Conservation (phyloP, 2,113 vertebrate genomes). For the Siniperca knerii region DNA sequence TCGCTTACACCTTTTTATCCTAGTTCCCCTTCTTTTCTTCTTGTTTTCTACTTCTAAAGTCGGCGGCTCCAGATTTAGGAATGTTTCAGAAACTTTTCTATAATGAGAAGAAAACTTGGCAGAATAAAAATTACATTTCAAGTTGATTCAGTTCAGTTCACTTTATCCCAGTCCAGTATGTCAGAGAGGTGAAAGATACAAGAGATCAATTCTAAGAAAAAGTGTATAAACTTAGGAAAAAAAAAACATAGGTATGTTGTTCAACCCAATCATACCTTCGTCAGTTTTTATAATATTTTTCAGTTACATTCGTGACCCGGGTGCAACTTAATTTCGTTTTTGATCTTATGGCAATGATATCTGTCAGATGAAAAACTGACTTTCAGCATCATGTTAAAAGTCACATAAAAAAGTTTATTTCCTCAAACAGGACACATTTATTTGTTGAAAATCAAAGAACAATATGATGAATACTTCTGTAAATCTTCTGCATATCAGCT, state of each 20-base stretch:
- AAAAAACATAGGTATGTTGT: background rate
- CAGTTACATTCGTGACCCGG: no score
- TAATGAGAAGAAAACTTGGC: background rate
- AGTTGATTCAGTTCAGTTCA: background rate
- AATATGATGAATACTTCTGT: background rate
- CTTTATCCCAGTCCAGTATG: background rate
- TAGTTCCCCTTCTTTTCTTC: background rate
- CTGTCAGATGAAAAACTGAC: background rate
- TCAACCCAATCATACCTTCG: background rate
- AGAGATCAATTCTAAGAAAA: background rate
- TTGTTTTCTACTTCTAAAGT: background rate
- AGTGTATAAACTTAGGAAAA: background rate
- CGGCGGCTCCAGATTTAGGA: background rate
- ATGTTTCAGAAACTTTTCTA: background rate
- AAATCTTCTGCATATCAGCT: background rate
- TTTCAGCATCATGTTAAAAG: no score
- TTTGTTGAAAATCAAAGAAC: background rate
- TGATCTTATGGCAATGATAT: background rate
- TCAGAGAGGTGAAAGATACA: background rate
- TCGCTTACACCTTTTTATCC: background rate
- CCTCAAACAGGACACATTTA: background rate
- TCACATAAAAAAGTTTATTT: background rate
- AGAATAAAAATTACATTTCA: background rate
- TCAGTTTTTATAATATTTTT: no score
- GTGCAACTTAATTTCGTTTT: no score